These are phyloP conservation scores for Fundulus diaphanus DNA, from an alignment of 2,797 vertebrate species.

Conservation along the genomic window DNA sequence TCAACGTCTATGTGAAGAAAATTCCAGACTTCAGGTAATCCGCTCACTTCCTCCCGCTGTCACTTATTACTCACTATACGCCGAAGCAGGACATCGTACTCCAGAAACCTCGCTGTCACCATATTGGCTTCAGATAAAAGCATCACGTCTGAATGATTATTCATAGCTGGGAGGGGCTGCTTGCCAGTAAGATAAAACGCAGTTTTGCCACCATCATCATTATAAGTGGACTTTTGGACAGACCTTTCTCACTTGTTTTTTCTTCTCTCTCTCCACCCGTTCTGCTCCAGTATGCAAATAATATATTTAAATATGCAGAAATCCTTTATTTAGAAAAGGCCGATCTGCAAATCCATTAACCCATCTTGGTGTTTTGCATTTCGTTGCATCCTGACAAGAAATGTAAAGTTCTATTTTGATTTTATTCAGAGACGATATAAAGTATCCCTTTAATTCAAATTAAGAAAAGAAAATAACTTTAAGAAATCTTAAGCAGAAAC, in stretches of 20 bases:
- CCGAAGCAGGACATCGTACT: not conserved
- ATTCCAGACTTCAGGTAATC: constrained; percentile 86
- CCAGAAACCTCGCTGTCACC: not conserved
- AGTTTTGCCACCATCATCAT: constrained; percentile 62
- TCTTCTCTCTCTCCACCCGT: not conserved
- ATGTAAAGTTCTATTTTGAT: not conserved
- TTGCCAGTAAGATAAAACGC: constrained; percentile 22
- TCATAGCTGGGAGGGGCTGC: not conserved
- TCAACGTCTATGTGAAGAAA: constrained; percentile 87
- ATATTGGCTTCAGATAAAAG: constrained; percentile 1
- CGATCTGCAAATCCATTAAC: not conserved
- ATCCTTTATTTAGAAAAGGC: not conserved
- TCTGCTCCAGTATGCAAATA: not conserved
- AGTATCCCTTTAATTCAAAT: not conserved
- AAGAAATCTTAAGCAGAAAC: too few relatives aligned
- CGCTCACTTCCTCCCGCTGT: not conserved
- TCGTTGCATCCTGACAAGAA: not conserved
- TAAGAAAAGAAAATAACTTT: not conserved
- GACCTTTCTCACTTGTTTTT: constrained; percentile 18
- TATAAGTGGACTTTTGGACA: constrained; percentile 60
- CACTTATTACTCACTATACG: not conserved
- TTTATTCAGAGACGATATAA: not conserved
- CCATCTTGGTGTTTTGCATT: not conserved
- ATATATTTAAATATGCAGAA: not conserved
- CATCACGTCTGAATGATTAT: not conserved